phyloP scores from a whole-genome alignment of 2,797 vertebrate species.

The Avahi laniger region DNA sequence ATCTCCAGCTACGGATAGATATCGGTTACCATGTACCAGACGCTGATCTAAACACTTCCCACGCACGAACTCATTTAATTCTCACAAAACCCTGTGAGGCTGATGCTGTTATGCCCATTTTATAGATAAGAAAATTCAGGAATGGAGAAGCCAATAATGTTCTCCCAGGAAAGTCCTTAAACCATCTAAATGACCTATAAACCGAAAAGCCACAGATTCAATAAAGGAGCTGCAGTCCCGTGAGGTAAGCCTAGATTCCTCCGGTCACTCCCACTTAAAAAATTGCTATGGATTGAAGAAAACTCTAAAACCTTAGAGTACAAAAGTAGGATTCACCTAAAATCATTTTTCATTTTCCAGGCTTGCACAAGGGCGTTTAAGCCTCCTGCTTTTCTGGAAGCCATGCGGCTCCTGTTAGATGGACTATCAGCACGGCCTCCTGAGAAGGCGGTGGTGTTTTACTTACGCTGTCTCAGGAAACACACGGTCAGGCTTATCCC shows the following conservation, averaged over 20 bases:
- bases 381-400: background rate
- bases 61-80: background rate
- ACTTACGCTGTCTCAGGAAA: background rate
- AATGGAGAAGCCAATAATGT: background rate
- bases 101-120: background rate
- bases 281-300: background rate
- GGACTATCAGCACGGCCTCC: background rate
- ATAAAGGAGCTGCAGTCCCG: background rate
- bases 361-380: background rate
- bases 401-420: background rate
- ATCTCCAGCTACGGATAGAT: background rate
- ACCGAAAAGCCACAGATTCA: background rate
- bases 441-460: background rate
- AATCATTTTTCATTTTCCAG: background rate
- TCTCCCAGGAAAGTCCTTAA: background rate
- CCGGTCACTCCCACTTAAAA: background rate
- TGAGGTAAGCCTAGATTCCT: background rate
- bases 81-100: background rate
- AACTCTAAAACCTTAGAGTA: background rate
- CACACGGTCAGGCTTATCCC: background rate
- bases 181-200: background rate
- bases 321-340: background rate
- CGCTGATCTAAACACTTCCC: background rate
- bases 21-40: background rate
- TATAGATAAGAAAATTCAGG: background rate